A percentile compares a stretch with the other conserved stretches of the same genome.
Conservation (phyloP, 2,113 vertebrate genomes). For the Colius striatus region DNA sequence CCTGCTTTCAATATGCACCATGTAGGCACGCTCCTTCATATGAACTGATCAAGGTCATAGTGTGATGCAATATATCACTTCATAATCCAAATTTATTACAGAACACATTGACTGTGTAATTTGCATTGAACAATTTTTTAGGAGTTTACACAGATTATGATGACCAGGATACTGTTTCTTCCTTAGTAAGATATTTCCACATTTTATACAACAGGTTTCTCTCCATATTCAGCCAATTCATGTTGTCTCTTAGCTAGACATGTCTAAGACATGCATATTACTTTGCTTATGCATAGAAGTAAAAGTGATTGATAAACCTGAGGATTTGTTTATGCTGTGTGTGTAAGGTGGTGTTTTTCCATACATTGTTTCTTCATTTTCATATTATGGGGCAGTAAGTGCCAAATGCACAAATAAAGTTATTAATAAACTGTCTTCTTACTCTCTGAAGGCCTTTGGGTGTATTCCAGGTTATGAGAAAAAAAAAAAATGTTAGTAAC, state of each 20-base stretch:
- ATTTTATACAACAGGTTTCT: background rate
- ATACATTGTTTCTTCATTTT: background rate
- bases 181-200: background rate
- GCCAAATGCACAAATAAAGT: background rate
- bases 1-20: background rate
- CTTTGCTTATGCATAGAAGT: background rate
- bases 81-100: background rate
- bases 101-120: background rate
- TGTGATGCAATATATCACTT: background rate
- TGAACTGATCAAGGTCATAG: background rate
- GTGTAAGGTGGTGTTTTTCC: background rate
- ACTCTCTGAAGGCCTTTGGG: background rate
- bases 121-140: background rate
- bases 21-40: background rate
- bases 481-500: background rate
- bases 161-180: background rate
- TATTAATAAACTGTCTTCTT: background rate
- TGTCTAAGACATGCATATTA: background rate
- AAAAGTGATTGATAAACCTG: background rate
- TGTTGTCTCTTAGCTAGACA: background rate
- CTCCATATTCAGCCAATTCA: background rate
- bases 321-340: background rate
- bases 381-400: background rate
- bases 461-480: background rate
- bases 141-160: background rate